Evolutionary conservation across 2,888 invertebrate genomes (phyloP), one percentile per base, ranked within the genome.

Genomic region (Agapostemon virescens): DNA sequence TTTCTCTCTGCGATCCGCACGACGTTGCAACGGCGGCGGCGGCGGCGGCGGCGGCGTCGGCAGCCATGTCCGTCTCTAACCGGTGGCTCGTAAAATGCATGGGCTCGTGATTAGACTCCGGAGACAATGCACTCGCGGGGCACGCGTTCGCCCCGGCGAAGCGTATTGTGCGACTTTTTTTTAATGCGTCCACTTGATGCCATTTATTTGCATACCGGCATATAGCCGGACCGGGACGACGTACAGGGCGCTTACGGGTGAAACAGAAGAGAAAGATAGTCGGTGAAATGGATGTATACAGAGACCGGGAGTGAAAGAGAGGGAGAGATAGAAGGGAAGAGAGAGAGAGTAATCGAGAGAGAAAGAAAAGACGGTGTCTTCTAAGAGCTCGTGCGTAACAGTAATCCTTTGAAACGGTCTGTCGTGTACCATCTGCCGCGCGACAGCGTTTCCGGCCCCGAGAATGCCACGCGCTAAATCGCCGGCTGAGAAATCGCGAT

Each of bases 341-440:
- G 17, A 15, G 55, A 15, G 0, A 20, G 9, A 20, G 61, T 42
- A 9, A 49, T n/a, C 9, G n/a, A 49, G 49, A n/a, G 9, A 3
- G 49, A 49, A n/a, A n/a, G n/a, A n/a, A 49, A n/a, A n/a, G 49
- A 26, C 67, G 26, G 42, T n/a, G 20, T 52, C 36, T 66, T 63
- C 58, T 38, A 55, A 64, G 30, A 69, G 30, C 58, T 30, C 63
- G 72, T 61, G 72, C 71, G 76, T 81, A 77, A 81, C 81, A 82
- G 81, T 81, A 80, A 80, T 81, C 81, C 76, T 77, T 81, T 72
- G 82, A 68, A 79, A 73, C 45, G 52, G 74, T 61, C 71, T 81
- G 84, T 77, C 86, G 84, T 81, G 82, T 86, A 82, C 85, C 86
- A 86, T 85, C 86, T 86, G 86, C 78, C 79, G 82, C 73, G 73